A percentile compares a stretch with the other conserved stretches of the same genome.
Evolutionary conservation across 2,888 invertebrate genomes (phyloP).

Genomic region (Drosophila cyrtoloma): DNA sequence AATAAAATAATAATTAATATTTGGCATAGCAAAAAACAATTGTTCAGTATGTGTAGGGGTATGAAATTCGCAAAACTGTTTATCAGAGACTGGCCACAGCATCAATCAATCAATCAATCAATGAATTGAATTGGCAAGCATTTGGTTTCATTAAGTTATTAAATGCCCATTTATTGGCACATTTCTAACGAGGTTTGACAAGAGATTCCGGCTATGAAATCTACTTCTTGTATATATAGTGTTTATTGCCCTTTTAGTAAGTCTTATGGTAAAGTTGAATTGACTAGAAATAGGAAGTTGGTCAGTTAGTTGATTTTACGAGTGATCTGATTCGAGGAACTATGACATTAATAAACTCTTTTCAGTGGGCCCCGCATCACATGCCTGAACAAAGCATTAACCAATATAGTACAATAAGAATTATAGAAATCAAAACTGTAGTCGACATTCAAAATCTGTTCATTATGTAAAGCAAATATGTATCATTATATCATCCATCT

Average conservation of each 20-base stretch:
- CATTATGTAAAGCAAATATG: slow-evolving; percentile 17
- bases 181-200: slow-evolving; percentile 26
- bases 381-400: slow-evolving; percentile 43
- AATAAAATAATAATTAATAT: slow-evolving; percentile 34
- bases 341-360: neutral
- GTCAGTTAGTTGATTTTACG: slow-evolving; percentile 21
- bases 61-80: slow-evolving; percentile 5
- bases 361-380: slow-evolving; percentile 5
- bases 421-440: slow-evolving; percentile 12
- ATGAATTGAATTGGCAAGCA: slow-evolving; percentile 5
- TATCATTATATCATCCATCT: slow-evolving; percentile 19
- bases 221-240: slow-evolving; percentile 14
- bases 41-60: slow-evolving; percentile 46
- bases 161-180: slow-evolving; percentile 27
- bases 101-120: neutral
- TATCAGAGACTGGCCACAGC: slow-evolving; percentile 7
- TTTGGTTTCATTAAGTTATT: slow-evolving; percentile 17
- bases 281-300: slow-evolving; percentile 64
- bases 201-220: slow-evolving; percentile 38
- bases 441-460: slow-evolving; percentile 54
- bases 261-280: slow-evolving; percentile 44
- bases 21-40: slow-evolving; percentile 35
- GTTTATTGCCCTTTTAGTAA: slow-evolving; percentile 26
- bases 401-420: slow-evolving; percentile 14
- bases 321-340: slow-evolving; percentile 25